A percentile compares a stretch with the other conserved stretches of the same genome.
Evolutionary conservation across 2,888 invertebrate species (phyloP).

Genomic region (Drosophila nigricruria): DNA sequence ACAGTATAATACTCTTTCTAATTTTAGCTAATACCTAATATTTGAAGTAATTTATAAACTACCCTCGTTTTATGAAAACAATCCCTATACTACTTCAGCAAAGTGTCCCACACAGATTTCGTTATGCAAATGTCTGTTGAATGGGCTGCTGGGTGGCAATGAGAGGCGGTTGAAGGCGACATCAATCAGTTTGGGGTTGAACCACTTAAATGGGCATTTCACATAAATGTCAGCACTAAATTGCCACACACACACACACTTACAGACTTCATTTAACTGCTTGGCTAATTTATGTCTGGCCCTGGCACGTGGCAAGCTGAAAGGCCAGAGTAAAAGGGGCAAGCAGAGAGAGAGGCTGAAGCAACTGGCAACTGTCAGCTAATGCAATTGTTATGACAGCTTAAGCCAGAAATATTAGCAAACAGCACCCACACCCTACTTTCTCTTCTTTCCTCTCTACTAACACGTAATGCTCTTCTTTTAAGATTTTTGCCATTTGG

Average conservation of each 20-base stretch:
- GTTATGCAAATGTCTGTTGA: constrained; percentile 43
- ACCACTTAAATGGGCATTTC: constrained; percentile 65
- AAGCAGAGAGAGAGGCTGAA: constrained; percentile 12
- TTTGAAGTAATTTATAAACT: neutral
- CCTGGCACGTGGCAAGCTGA: constrained; percentile 38
- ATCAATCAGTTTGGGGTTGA: constrained; percentile 62
- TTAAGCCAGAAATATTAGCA: constrained; percentile 37
- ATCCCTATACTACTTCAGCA: neutral
- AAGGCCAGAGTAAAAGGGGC: constrained; percentile 5
- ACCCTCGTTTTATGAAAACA: constrained; percentile 12
- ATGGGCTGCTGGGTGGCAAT: constrained; percentile 14
- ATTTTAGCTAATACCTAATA: neutral
- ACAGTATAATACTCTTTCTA: neutral
- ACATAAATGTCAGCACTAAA: constrained; percentile 77
- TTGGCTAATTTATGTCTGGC: constrained; percentile 56
- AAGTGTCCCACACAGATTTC: constrained; percentile 31
- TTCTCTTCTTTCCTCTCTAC: neutral
- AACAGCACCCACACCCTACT: neutral
- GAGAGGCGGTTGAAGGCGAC: constrained; percentile 35
- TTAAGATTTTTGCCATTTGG: constrained; percentile 50
- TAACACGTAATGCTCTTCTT: neutral
- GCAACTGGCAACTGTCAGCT: constrained; percentile 66
- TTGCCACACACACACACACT: constrained; percentile 37
- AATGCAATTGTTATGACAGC: constrained; percentile 69
- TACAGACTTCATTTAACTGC: constrained; percentile 19